Percentiles rank a stretch among this genome's conserved stretches.
Evolutionary conservation across 2,797 vertebrate species (phyloP).

Genomic region (Micromesistius poutassou): DNA sequence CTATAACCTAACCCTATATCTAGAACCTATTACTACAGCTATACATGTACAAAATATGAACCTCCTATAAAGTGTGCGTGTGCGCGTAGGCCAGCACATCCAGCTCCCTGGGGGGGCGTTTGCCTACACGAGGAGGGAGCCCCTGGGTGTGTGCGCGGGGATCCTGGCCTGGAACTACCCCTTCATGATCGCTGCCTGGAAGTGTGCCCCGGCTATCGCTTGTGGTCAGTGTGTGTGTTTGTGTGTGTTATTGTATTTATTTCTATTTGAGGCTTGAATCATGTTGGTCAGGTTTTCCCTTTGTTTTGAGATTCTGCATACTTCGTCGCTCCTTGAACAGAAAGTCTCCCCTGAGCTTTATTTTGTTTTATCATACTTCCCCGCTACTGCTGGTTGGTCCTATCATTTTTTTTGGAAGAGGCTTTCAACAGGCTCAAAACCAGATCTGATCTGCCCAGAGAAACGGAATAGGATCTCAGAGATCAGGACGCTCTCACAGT

Average conservation of each 20-base stretch:
- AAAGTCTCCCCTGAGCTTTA: background rate
- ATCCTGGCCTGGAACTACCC: conserved; percentile 98
- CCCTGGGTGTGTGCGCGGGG: conserved; percentile 90
- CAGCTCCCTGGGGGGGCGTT: conserved; percentile 89
- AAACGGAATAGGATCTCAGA: too few relatives aligned
- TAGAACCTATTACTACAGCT: too few relatives aligned
- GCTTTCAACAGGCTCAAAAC: too few relatives aligned
- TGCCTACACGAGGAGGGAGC: conserved; percentile 89
- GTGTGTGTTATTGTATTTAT: background rate
- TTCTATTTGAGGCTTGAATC: too few relatives aligned
- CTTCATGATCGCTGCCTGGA: conserved; percentile 88
- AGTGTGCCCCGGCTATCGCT: conserved; percentile 90
- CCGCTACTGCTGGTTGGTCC: too few relatives aligned
- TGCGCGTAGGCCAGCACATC: conserved; percentile 83
- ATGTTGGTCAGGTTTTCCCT: background rate
- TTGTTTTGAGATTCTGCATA: background rate
- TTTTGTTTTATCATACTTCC: too few relatives aligned
- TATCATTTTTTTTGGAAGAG: too few relatives aligned
- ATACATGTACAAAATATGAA: background rate
- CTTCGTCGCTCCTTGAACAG: background rate
- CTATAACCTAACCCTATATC: too few relatives aligned
- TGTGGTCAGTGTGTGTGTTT: conserved; percentile 78
- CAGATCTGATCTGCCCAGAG: background rate
- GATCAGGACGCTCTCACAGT: too few relatives aligned
- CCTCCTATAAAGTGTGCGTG: background rate